A percentile compares a stretch with the other conserved stretches of the same genome.
phyloP scores from a whole-genome alignment of 2,113 vertebrate genomes.

The Sakesphorus luctuosus region DNA sequence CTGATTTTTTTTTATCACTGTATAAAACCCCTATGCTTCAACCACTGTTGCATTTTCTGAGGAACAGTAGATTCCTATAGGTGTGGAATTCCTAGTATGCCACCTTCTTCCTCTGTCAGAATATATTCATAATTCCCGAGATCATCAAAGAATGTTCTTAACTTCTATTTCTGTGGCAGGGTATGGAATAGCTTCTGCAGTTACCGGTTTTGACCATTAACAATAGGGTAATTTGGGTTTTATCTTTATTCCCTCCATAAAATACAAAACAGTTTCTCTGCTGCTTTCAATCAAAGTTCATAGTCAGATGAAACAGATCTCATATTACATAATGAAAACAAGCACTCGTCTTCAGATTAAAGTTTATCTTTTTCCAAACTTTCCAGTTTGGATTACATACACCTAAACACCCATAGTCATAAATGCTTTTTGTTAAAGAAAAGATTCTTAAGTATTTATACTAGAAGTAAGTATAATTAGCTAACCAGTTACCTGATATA shows the following conservation, averaged over 20 bases:
- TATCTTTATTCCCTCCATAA: background rate
- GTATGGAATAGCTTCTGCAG: background rate
- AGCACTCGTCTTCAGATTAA: accelerated
- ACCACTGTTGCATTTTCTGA: background rate
- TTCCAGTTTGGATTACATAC: background rate
- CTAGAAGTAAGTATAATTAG: background rate
- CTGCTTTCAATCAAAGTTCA: background rate
- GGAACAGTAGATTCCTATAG: background rate
- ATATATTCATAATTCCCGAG: background rate
- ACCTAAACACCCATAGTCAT: background rate
- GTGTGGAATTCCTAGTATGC: background rate
- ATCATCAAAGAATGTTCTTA: background rate
- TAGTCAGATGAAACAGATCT: background rate
- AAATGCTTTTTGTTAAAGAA: background rate
- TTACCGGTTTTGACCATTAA: background rate
- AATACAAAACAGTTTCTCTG: background rate
- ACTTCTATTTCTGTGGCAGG: background rate
- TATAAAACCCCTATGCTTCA: background rate
- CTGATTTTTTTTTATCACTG: background rate
- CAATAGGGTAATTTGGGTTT: background rate
- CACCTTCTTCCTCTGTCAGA: background rate
- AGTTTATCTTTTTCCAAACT: background rate
- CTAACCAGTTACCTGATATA: background rate
- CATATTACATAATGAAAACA: background rate
- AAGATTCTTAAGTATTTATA: background rate